phyloP scores from a whole-genome alignment of 2,113 vertebrate species.

The Nesogale talazaci region DNA sequence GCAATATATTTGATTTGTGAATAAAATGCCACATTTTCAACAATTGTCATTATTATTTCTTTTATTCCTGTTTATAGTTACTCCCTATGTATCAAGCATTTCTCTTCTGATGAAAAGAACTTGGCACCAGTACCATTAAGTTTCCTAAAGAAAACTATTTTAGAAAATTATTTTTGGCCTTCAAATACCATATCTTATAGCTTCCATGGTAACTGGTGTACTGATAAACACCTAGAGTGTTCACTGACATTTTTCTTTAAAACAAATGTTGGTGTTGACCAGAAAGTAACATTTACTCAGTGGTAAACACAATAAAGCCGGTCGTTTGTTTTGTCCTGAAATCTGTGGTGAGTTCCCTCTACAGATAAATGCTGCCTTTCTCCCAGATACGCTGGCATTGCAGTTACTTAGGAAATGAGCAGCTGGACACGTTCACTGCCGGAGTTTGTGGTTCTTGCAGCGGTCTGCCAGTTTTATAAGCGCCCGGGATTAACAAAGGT shows the following conservation, averaged over 20 bases:
- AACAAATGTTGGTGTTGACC: constrained; percentile 3
- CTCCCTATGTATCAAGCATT: not conserved
- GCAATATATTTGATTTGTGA: not conserved
- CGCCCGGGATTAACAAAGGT: not conserved
- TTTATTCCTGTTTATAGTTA: not conserved
- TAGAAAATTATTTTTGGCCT: not conserved
- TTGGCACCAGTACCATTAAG: not conserved
- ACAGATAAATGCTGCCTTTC: too few species aligned
- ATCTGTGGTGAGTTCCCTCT: not conserved
- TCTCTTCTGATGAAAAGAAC: not conserved
- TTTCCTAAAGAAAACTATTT: constrained; percentile 12
- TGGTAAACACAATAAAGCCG: not conserved
- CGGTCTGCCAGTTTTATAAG: not conserved
- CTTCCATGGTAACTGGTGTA: not conserved
- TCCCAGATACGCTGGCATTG: not conserved
- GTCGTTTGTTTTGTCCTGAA: not conserved
- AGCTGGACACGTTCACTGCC: not conserved
- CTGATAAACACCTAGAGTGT: not conserved
- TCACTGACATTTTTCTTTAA: not conserved
- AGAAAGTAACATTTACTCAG: not conserved
- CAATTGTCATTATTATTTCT: not conserved
- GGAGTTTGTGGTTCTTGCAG: not conserved
- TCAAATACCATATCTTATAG: not conserved
- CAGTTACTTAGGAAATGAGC: not conserved
- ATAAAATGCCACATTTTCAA: constrained; percentile 51